A percentile compares a stretch with the other conserved stretches of the same genome.
Evolutionary conservation across 2,888 invertebrate species (phyloP).

Genomic region (Microctonus aethiopoides): DNA sequence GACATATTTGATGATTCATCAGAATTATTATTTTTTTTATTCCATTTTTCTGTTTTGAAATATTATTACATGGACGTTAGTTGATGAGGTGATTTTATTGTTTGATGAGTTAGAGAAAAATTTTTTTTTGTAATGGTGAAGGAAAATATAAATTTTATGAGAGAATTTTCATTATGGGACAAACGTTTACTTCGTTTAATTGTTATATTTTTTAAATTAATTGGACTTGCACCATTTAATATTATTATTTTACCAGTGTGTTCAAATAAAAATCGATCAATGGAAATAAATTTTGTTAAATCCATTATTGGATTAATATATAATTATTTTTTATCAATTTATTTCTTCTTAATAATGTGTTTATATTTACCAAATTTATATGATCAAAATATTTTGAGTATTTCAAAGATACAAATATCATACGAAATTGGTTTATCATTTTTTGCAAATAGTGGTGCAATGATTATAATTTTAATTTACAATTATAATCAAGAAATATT

Average conservation of each 20-base stretch:
- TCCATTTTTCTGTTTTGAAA: too few relatives aligned
- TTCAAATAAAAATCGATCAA: neutral
- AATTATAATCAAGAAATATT: neutral
- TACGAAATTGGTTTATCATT: neutral
- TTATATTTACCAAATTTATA: neutral
- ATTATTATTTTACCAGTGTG: neutral
- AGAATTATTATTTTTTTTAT: too few relatives aligned
- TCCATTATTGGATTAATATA: neutral
- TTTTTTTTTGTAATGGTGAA: neutral
- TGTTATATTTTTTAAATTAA: neutral
- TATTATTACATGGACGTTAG: too few relatives aligned
- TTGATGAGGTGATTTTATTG: too few relatives aligned
- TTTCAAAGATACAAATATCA: neutral
- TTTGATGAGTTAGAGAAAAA: too few relatives aligned
- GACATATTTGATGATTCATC: too few relatives aligned
- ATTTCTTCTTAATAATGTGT: neutral
- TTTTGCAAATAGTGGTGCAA: neutral
- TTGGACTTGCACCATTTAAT: neutral
- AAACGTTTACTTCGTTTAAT: neutral
- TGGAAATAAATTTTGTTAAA: too few relatives aligned
- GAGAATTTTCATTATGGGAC: neutral
- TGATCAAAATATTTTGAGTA: too few relatives aligned
- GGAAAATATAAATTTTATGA: neutral
- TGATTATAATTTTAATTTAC: neutral
- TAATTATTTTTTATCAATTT: neutral